phyloP scores from a whole-genome alignment of 1,140 invertebrate species.

The Bombus sylvicola region DNA sequence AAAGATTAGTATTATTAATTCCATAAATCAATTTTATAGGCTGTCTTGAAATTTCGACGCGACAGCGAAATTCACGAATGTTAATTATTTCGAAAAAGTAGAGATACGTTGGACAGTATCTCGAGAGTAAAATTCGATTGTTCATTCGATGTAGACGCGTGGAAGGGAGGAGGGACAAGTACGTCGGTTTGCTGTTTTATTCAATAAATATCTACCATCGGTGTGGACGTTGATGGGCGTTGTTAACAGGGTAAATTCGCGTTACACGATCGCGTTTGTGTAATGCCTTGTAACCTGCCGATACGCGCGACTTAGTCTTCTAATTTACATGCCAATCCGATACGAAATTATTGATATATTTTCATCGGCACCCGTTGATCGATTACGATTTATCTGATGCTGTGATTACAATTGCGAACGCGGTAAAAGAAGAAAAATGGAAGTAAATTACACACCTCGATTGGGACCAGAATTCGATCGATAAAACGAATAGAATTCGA shows the following conservation, averaged over 20 bases:
- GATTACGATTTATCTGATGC: background rate
- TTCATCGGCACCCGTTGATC: background rate
- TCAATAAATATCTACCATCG: conserved; percentile 42
- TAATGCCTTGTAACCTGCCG: conserved; percentile 35
- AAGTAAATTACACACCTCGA: conserved; percentile 1
- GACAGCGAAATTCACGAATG: background rate
- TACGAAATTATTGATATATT: conserved; percentile 33
- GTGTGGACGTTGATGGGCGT: conserved; percentile 27
- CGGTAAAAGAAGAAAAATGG: background rate
- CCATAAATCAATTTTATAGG: background rate
- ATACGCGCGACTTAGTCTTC: conserved; percentile 21
- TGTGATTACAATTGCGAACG: background rate
- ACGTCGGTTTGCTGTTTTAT: conserved; percentile 39
- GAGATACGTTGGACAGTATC: background rate
- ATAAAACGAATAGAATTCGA: background rate
- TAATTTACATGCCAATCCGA: conserved; percentile 37
- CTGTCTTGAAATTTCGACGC: background rate
- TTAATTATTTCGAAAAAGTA: background rate
- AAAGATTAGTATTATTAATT: background rate
- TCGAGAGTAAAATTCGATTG: conserved; percentile 20
- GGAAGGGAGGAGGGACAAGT: background rate
- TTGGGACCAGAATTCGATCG: background rate
- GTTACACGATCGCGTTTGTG: conserved; percentile 33
- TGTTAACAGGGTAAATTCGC: conserved; percentile 36
- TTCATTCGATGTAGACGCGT: conserved; percentile 1